Conservation (phyloP, 2,888 invertebrate species). For the Temnothorax rugatulus region DNA sequence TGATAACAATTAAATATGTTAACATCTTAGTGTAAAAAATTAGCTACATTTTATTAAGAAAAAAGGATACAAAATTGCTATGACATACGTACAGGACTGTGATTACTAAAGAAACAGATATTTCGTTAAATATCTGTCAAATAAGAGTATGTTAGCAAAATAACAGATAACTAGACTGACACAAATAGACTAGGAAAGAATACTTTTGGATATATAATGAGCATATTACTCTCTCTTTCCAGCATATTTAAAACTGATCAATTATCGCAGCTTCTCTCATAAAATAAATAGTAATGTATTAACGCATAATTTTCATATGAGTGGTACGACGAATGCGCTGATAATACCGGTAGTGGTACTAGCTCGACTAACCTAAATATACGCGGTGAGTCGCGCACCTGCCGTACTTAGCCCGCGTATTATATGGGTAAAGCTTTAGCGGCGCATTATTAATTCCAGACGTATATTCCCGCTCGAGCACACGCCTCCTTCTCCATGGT, state of each 20-base stretch:
- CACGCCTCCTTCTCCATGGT: constrained; percentile 9
- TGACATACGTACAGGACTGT: too few relatives aligned
- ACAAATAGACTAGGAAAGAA: neutral
- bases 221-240: neutral
- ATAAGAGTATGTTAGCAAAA: neutral
- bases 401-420: constrained; percentile 69
- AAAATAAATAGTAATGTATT: constrained; percentile 74
- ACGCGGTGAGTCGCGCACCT: constrained; percentile 64
- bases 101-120: neutral
- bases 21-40: neutral
- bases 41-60: neutral
- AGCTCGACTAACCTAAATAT: constrained; percentile 57
- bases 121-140: neutral
- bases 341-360: constrained; percentile 21
- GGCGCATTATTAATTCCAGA: constrained; percentile 73
- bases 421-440: constrained; percentile 70
- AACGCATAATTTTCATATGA: constrained; percentile 69
- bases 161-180: neutral
- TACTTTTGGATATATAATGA: neutral
- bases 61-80: neutral
- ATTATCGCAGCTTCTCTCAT: constrained; percentile 24
- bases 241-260: constrained; percentile 22
- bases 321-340: constrained; percentile 25
- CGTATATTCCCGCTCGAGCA: constrained; percentile 51
- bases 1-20: neutral